Base-by-base conservation (phyloP, 2,113 vertebrate species). In the Struthidea cinerea region DNA sequence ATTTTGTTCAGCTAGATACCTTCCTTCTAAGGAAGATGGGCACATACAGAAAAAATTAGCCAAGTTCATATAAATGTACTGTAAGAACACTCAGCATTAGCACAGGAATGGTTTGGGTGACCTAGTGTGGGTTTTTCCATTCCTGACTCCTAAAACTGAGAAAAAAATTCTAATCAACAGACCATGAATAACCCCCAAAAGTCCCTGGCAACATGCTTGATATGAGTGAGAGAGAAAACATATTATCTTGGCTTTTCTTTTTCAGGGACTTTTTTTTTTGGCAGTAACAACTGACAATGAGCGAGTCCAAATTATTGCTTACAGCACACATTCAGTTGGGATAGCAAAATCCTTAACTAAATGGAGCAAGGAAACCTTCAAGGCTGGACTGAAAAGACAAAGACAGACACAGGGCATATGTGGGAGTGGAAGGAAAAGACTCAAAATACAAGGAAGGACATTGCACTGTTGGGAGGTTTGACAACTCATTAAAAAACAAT, bases 401-500 rank as follows among this genome's bases (percentile, higher is more conserved):
- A 94, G 88, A 92, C 52, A 74, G 68, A 87, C 79, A 59, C 21
- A 2, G 85, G 73, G 90, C 81, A 50, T 37, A 74, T 74, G 83
- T 70, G 73, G 95, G 93, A 94, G 94, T 91, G 92, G 90, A 96
- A 96, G 96, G 95, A 96, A 97, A 84, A 78, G 93, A 90, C 83
- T 89, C 59, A 94, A 94, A 96, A 94, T 95, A 90, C 90, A 90
- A 96, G 94, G 94, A 96, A 95, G 93, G 93, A 96, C 92, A 33
- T 63, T 75, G 79, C 79, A 81, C 64, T 27, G 60, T 41, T 94
- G 65, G 88, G 83, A 96, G 75, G 56, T 70, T 88, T 91, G 73
- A 81, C 55, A 90, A 93, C 79, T 94, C 90, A 84, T 90, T 90
- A 96, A 89, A 84, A 94, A 95, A 96, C 90, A 97, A 94, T 90